Evolutionary conservation across 2,113 vertebrate species (phyloP).

Genomic region (Pagrus major): DNA sequence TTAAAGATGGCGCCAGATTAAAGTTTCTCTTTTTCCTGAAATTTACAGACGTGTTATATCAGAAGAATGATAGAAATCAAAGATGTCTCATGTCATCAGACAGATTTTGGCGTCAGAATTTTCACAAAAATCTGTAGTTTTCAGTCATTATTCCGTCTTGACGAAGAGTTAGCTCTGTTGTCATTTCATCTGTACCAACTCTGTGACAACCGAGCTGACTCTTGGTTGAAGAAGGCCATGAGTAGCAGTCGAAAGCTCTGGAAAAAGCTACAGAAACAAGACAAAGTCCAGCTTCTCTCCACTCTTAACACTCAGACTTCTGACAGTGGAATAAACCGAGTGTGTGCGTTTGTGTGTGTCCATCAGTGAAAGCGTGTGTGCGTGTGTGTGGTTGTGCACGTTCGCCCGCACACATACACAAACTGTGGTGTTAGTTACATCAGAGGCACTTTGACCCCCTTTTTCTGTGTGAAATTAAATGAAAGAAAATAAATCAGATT

Average conservation of each 20-base stretch:
- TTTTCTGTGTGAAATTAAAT: constrained; percentile 53
- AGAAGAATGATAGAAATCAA: background rate
- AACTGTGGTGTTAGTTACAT: constrained; percentile 74
- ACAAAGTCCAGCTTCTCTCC: constrained; percentile 12
- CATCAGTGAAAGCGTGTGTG: constrained; percentile 12
- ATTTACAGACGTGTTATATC: background rate
- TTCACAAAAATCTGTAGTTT: background rate
- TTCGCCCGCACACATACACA: constrained; percentile 49
- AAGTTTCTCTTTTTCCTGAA: too few species aligned
- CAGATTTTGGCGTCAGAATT: background rate
- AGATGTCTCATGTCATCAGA: background rate
- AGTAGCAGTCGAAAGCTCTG: constrained; percentile 5
- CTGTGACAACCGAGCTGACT: background rate
- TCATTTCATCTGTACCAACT: background rate
- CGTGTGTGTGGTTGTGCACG: constrained; percentile 11
- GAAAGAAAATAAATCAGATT: constrained; percentile 35
- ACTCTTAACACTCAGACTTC: background rate
- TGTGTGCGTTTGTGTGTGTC: constrained; percentile 21
- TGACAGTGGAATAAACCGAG: background rate
- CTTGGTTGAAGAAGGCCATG: background rate
- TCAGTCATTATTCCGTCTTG: background rate
- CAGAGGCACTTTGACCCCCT: constrained; percentile 80
- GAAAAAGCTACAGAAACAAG: background rate
- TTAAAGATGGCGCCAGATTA: background rate
- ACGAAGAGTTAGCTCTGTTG: background rate